Conservation (phyloP, 2,888 invertebrate species). For the Gari tellinella region DNA sequence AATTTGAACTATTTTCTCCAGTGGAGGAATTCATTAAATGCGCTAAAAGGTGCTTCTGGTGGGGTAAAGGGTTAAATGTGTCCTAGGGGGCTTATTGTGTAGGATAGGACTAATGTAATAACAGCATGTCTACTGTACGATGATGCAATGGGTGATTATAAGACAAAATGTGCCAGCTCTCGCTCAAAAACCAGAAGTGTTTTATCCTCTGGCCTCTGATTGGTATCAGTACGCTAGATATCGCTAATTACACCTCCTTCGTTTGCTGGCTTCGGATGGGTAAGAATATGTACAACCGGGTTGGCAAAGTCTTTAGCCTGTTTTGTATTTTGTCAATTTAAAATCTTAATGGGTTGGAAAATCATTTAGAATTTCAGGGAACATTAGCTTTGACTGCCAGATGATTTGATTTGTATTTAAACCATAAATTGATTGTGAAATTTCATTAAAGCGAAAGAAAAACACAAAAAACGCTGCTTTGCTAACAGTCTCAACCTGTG, state of each 20-base stretch:
- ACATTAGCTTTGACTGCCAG: conserved; percentile 28
- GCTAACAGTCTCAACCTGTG: too few species aligned
- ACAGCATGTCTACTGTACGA: too few species aligned
- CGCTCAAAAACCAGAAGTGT: not conserved
- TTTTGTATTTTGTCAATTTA: conserved; percentile 9
- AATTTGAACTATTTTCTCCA: too few species aligned
- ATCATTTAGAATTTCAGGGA: conserved; percentile 48
- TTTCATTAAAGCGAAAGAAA: conserved; percentile 20
- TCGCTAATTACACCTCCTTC: conserved; percentile 6
- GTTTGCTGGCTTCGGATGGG: conserved; percentile 4
- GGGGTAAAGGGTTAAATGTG: too few species aligned
- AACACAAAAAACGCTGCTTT: too few species aligned
- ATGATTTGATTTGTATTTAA: conserved; percentile 26
- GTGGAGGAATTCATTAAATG: too few species aligned
- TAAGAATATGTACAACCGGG: not conserved
- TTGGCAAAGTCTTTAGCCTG: conserved; percentile 2
- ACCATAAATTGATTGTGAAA: conserved; percentile 38
- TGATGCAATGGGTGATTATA: too few species aligned
- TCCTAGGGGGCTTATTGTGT: too few species aligned
- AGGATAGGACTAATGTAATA: too few species aligned
- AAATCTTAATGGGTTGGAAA: conserved; percentile 43
- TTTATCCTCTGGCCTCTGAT: not conserved
- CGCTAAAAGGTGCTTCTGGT: too few species aligned
- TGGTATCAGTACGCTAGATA: conserved; percentile 1
- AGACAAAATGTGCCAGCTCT: not conserved